A percentile compares a stretch with the other conserved stretches of the same genome.
Evolutionary conservation across 2,888 invertebrate genomes (phyloP).

Genomic region (Cataglyphis altisquamis): DNA sequence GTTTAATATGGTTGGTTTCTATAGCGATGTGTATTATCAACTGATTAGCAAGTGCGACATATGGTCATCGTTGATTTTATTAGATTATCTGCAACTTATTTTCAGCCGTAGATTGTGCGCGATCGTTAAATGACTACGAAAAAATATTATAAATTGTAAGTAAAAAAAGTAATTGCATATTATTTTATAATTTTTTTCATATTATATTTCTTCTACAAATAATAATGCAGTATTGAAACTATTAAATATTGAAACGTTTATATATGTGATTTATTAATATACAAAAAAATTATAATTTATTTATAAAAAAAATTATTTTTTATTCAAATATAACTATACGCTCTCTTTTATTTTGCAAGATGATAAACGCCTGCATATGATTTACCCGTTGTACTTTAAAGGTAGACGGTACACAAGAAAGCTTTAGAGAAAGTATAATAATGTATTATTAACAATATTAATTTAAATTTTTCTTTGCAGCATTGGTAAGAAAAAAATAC

Average conservation of each 20-base stretch:
- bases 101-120: conserved; percentile 59
- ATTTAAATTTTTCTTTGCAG: not conserved
- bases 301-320: not conserved
- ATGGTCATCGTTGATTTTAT: conserved; percentile 81
- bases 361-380: conserved; percentile 26
- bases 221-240: not conserved
- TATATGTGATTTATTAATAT: not conserved
- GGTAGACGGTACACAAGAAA: not conserved
- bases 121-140: conserved; percentile 14
- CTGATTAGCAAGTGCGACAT: conserved; percentile 82
- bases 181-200: not conserved
- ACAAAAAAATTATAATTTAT: not conserved
- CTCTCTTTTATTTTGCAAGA: not conserved
- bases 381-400: conserved; percentile 26
- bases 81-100: conserved; percentile 81
- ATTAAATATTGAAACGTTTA: not conserved
- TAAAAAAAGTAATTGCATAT: conserved; percentile 8
- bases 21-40: conserved; percentile 82
- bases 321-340: not conserved
- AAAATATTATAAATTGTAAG: conserved; percentile 31
- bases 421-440: too few species aligned
- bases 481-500: not conserved
- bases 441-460: not conserved
- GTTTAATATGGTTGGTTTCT: conserved; percentile 73
- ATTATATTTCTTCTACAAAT: not conserved